phyloP scores from a whole-genome alignment of 2,888 invertebrate species.

The Aelia acuminata region DNA sequence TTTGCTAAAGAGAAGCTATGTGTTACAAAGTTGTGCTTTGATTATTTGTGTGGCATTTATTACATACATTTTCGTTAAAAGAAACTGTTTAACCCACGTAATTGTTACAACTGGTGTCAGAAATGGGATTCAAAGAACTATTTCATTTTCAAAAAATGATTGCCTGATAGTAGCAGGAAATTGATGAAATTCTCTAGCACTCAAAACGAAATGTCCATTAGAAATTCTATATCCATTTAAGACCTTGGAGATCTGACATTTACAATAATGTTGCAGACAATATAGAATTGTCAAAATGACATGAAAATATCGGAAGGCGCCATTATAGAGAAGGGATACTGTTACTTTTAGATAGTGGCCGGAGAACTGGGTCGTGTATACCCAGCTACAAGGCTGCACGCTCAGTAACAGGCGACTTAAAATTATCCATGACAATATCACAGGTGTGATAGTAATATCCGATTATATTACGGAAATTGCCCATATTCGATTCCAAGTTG shows the following conservation, averaged over 20 bases:
- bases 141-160: no score
- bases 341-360: background rate
- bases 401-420: background rate
- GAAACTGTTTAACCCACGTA: no score
- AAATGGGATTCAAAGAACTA: no score
- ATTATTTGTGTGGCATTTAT: no score
- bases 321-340: background rate
- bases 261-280: background rate
- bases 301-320: background rate
- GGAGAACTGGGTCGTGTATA: background rate
- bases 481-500: no score
- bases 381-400: no score
- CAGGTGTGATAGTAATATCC: background rate
- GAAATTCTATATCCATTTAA: background rate
- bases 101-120: no score
- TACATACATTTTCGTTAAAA: no score
- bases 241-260: background rate
- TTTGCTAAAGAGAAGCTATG: no score
- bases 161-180: no score
- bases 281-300: slow-evolving; percentile 28
- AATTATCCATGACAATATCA: background rate
- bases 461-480: background rate
- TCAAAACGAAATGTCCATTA: slow-evolving; percentile 24
- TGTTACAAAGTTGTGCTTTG: no score
- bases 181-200: no score